A percentile compares a stretch with the other conserved stretches of the same genome.
phyloP scores from a whole-genome alignment of 1,140 invertebrate genomes.

The Chlorops oryzae region DNA sequence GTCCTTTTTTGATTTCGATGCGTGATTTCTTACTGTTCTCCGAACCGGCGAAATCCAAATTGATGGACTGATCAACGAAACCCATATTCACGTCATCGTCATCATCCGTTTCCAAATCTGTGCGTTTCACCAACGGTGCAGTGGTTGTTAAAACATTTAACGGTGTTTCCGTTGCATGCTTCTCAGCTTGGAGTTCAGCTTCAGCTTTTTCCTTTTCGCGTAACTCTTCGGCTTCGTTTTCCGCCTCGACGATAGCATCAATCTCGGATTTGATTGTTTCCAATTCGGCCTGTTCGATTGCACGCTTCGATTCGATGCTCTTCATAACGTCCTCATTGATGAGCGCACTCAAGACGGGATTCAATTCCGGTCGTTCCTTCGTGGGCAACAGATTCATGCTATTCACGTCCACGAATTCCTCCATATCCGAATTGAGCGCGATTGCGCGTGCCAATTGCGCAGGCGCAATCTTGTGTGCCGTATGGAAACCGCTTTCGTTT shows the following conservation, averaged over 20 bases:
- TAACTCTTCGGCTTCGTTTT: neutral
- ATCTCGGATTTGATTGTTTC: conserved; percentile 34
- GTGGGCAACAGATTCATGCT: conserved; percentile 41
- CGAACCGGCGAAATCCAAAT: conserved; percentile 37
- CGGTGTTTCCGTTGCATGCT: conserved; percentile 26
- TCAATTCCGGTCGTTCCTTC: conserved; percentile 43
- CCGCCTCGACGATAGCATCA: conserved; percentile 20
- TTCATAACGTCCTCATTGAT: conserved; percentile 48
- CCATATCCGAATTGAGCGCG: conserved; percentile 3
- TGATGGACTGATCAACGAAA: conserved; percentile 37
- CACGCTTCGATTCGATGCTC: conserved; percentile 45
- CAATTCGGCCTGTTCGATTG: conserved; percentile 41
- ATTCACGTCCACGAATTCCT: conserved; percentile 17
- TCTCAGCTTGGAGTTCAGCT: conserved; percentile 13
- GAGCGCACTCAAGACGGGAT: conserved; percentile 41
- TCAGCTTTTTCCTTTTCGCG: neutral
- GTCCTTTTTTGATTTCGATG: conserved; percentile 78
- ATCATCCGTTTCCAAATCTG: conserved; percentile 20
- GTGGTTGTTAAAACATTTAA: conserved; percentile 11
- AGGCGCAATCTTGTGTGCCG: conserved; percentile 30
- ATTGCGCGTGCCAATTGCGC: neutral
- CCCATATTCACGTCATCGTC: conserved; percentile 32
- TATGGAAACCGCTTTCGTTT: conserved; percentile 40
- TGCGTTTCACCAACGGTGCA: conserved; percentile 21
- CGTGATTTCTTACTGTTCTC: conserved; percentile 55